Evolutionary conservation across 2,113 vertebrate genomes (phyloP).

Genomic region (Phyllostomus discolor): DNA sequence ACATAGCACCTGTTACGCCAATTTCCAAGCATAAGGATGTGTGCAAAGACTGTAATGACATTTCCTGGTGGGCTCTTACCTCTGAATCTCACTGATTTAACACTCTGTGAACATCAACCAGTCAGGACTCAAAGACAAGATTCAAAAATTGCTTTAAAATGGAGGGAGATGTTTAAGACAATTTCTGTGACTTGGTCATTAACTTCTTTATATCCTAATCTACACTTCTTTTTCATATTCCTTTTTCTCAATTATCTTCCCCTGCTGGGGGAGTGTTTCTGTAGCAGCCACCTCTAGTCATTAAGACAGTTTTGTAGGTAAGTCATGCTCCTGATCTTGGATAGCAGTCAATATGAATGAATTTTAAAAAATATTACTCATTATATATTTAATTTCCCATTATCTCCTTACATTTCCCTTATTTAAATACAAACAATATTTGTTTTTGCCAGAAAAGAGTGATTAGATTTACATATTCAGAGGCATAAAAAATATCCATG

Average conservation of each 20-base stretch:
- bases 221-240: neutral
- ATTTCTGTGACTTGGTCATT: constrained; percentile 30
- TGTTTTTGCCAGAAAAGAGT: neutral
- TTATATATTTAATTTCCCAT: neutral
- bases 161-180: constrained; percentile 31
- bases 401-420: neutral
- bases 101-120: constrained; percentile 29
- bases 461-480: neutral
- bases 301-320: neutral
- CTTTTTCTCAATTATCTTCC: neutral
- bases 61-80: constrained; percentile 54
- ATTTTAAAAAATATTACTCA: neutral
- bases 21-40: constrained; percentile 9
- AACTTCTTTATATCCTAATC: neutral
- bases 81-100: constrained; percentile 53
- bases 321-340: neutral
- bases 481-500: neutral
- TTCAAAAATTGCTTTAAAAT: constrained; percentile 48
- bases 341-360: neutral
- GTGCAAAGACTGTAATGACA: neutral
- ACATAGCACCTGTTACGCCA: constrained; percentile 14
- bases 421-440: neutral
- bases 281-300: neutral
- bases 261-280: neutral
- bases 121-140: constrained; percentile 42